A percentile compares a stretch with the other conserved stretches of the same genome.
phyloP scores from a whole-genome alignment of 2,113 vertebrate genomes.

The Choloepus hoffmanni region DNA sequence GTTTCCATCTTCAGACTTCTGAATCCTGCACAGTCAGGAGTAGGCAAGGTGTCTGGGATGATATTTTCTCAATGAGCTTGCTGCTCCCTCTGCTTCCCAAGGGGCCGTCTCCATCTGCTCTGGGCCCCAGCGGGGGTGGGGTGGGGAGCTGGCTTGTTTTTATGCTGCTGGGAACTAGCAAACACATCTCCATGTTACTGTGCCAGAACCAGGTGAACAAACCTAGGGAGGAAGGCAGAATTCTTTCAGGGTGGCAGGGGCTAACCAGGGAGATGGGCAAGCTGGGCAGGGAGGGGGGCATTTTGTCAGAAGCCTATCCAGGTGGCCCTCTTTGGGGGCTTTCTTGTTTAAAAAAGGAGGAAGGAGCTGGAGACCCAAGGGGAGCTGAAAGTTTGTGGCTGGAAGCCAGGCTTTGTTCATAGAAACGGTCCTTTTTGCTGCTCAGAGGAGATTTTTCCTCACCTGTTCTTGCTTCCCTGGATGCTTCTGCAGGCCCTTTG shows the following conservation, averaged over 20 bases:
- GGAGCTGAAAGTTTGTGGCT: neutral
- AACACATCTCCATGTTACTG: conserved; percentile 57
- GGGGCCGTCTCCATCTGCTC: conserved; percentile 75
- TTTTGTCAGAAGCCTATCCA: conserved; percentile 3
- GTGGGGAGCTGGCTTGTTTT: conserved; percentile 64
- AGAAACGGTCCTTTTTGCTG: neutral
- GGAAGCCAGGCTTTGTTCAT: conserved; percentile 50
- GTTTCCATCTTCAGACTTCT: conserved; percentile 46
- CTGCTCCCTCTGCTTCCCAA: conserved; percentile 58
- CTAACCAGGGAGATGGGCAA: neutral
- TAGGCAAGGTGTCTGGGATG: conserved; percentile 54
- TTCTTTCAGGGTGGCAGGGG: neutral
- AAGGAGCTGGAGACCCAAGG: conserved; percentile 39
- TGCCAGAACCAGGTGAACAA: conserved; percentile 25
- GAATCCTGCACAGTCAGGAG: neutral
- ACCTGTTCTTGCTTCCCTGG: neutral
- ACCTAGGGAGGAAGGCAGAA: neutral
- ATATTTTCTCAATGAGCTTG: conserved; percentile 78
- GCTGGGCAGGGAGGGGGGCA: neutral
- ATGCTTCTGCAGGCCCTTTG: neutral
- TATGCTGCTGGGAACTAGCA: conserved; percentile 72
- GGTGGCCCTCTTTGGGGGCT: neutral
- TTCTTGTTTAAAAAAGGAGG: conserved; percentile 23
- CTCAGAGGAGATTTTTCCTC: neutral
- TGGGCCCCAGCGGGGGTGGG: conserved; percentile 37